Percentiles rank a stretch among this genome's conserved stretches.
Conservation (phyloP, 2,113 vertebrate species). For the Beaufortia kweichowensis region DNA sequence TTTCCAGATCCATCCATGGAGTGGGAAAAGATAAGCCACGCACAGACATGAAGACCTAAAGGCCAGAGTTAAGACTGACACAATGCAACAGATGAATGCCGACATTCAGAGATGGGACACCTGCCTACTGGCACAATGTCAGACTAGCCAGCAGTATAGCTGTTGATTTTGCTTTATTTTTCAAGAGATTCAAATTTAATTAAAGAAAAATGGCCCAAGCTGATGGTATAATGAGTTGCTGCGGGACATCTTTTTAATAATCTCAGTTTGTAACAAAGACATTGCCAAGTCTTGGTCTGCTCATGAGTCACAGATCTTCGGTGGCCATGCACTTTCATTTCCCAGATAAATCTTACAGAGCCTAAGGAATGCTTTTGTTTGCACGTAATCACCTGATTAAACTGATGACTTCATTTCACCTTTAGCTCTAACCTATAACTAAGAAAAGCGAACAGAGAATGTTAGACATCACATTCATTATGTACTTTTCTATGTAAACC, state of each 20-base stretch:
- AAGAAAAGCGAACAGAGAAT: conserved; percentile 33
- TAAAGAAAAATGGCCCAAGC: conserved; percentile 74
- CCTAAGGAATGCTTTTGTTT: conserved; percentile 61
- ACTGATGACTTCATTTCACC: conserved; percentile 67
- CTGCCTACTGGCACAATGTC: conserved; percentile 64
- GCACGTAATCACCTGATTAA: conserved; percentile 67
- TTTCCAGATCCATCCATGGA: conserved; percentile 16
- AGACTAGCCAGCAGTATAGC: conserved; percentile 64
- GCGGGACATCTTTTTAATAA: conserved; percentile 75
- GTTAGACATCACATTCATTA: conserved; percentile 3
- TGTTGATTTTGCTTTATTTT: conserved; percentile 73
- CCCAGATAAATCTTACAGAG: conserved; percentile 67
- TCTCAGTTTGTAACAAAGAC: conserved; percentile 75
- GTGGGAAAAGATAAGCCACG: conserved; percentile 10
- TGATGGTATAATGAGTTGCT: conserved; percentile 78
- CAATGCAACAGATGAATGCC: conserved; percentile 32
- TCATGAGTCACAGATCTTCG: conserved; percentile 62
- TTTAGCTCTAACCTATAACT: conserved; percentile 66
- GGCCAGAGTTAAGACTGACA: conserved; percentile 49
- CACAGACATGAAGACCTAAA: conserved; percentile 7
- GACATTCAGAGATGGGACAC: conserved; percentile 59
- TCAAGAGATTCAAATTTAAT: conserved; percentile 77
- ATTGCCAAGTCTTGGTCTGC: conserved; percentile 68
- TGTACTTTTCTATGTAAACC: conserved; percentile 21
- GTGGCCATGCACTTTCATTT: conserved; percentile 55